Conservation (phyloP, 2,113 vertebrate genomes). For the Epinephelus cyanopodus region DNA sequence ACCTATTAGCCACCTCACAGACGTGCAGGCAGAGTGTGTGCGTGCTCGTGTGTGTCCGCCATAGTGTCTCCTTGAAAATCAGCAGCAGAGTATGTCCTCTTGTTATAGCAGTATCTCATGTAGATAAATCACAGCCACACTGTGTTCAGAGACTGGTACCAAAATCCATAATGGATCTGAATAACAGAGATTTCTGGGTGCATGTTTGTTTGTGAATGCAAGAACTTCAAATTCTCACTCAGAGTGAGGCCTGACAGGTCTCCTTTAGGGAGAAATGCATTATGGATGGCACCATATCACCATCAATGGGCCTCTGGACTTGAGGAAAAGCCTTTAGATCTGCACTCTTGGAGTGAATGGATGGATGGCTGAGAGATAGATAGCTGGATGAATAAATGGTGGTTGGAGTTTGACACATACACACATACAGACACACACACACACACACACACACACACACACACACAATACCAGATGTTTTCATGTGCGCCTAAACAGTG, state of each 20-base stretch:
- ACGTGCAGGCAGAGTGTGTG: not conserved
- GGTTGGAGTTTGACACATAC: too few species aligned
- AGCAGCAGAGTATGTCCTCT: slow-evolving; percentile 38
- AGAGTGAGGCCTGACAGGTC: not conserved
- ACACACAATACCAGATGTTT: too few species aligned
- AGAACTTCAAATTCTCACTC: slow-evolving; percentile 12
- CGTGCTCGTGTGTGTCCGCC: not conserved
- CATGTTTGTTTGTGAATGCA: not conserved
- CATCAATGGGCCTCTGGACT: slow-evolving; percentile 17
- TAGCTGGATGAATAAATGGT: not conserved
- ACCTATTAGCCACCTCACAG: slow-evolving; percentile 10
- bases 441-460: too few species aligned
- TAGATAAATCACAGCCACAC: slow-evolving; percentile 55
- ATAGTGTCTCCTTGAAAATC: slow-evolving; percentile 49
- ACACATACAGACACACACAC: too few species aligned
- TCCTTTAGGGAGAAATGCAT: slow-evolving; percentile 40
- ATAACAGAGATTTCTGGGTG: slow-evolving; percentile 1
- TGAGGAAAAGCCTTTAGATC: not conserved
- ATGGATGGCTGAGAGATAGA: not conserved
- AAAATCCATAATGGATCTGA: slow-evolving; percentile 56
- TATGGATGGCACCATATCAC: slow-evolving; percentile 38
- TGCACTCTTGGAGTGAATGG: not conserved
- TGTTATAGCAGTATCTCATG: slow-evolving; percentile 54
- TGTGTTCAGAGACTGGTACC: slow-evolving; percentile 8
- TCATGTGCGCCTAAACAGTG: too few species aligned